Evolutionary conservation across 2,113 vertebrate species (phyloP).

Genomic region (Prunella himalayana): DNA sequence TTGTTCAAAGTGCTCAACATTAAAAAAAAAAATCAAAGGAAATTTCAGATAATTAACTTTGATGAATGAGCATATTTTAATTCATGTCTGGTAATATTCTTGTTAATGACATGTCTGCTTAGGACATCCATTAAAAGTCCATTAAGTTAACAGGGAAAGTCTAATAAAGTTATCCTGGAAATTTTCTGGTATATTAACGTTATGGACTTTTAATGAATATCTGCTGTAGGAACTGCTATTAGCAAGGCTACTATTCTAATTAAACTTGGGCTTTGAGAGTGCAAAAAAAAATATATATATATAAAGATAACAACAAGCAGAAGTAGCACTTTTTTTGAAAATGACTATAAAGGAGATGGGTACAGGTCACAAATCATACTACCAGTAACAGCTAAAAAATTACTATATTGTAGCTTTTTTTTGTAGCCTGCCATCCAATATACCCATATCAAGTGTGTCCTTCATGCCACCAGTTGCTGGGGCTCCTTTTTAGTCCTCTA

Average conservation of each 20-base stretch:
- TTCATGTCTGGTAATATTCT: slow-evolving; percentile 68
- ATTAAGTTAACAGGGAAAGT: slow-evolving; percentile 75
- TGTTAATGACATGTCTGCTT: slow-evolving; percentile 72
- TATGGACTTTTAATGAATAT: slow-evolving; percentile 75
- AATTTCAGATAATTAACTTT: slow-evolving; percentile 71
- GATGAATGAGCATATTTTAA: slow-evolving; percentile 69
- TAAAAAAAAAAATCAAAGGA: slow-evolving; percentile 61
- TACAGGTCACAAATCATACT: background rate
- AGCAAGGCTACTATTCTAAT: slow-evolving; percentile 67
- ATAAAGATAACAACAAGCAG: slow-evolving; percentile 40
- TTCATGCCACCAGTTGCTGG: background rate
- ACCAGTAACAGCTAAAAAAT: background rate
- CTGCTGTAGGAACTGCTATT: slow-evolving; percentile 67
- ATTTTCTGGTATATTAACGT: slow-evolving; percentile 74
- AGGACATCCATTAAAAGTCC: slow-evolving; percentile 77
- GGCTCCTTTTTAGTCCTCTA: background rate
- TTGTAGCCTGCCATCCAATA: background rate
- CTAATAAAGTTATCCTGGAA: slow-evolving; percentile 74
- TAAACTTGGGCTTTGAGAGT: slow-evolving; percentile 32
- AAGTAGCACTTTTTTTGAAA: background rate
- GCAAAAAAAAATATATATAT: background rate
- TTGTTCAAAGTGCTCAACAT: slow-evolving; percentile 59
- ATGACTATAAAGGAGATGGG: background rate
- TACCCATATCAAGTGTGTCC: background rate
- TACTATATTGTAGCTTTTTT: background rate